Percentiles rank a stretch among this genome's conserved stretches.
Evolutionary conservation across 1,140 invertebrate genomes (phyloP).

Genomic region (Sinonovacula constricta): DNA sequence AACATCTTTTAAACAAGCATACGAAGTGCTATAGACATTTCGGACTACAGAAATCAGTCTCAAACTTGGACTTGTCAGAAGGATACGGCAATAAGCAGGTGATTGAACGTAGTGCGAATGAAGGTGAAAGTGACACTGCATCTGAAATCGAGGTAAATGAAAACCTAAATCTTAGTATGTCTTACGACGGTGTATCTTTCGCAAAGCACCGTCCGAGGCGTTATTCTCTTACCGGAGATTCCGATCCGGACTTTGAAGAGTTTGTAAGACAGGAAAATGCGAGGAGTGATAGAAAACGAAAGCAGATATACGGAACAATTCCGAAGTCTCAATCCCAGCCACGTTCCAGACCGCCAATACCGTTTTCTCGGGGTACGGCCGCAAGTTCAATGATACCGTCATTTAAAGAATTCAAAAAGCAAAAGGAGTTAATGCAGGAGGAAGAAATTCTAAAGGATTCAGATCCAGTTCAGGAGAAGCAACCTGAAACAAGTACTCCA

Average conservation of each 20-base stretch:
- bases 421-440: slow-evolving; percentile 14
- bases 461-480: background rate
- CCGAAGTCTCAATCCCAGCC: background rate
- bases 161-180: background rate
- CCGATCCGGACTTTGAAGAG: background rate
- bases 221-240: slow-evolving; percentile 29
- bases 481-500: background rate
- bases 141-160: background rate
- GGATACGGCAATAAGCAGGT: too few species aligned
- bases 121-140: slow-evolving; percentile 36
- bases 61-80: slow-evolving; percentile 33
- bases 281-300: too few species aligned
- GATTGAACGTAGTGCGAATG: slow-evolving; percentile 13
- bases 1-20: slow-evolving; percentile 21
- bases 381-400: slow-evolving; percentile 21
- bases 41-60: slow-evolving; percentile 41
- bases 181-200: background rate
- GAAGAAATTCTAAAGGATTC: background rate
- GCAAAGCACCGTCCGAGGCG: background rate
- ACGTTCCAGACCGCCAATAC: slow-evolving; percentile 27
- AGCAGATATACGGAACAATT: slow-evolving; percentile 30
- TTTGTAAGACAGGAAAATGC: background rate
- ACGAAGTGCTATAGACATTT: slow-evolving; percentile 4
- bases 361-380: slow-evolving; percentile 10
- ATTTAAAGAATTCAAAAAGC: slow-evolving; percentile 33